These are phyloP conservation scores for Sipha flava DNA, from an alignment of 1,140 invertebrate species.

Conservation along the genomic window DNA sequence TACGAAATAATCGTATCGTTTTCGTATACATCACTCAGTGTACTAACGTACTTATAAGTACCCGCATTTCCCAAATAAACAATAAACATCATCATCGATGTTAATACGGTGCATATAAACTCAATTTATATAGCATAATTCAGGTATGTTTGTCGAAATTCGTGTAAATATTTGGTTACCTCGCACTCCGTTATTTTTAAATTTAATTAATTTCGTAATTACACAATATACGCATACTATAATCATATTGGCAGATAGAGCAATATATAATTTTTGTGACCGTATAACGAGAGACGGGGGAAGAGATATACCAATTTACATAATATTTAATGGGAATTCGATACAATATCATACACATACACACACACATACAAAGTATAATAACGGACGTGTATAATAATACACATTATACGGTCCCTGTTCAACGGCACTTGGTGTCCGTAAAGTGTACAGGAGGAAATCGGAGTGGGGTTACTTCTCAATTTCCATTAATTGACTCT, in stretches of 20 bases:
- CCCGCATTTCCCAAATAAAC: too few species aligned
- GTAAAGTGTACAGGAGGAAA: too few species aligned
- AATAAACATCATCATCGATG: too few species aligned
- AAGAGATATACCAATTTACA: neutral
- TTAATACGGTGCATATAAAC: too few species aligned
- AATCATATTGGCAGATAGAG: neutral
- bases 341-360: neutral
- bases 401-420: too few species aligned
- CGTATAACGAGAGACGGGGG: neutral
- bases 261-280: neutral
- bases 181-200: neutral
- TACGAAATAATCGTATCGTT: too few species aligned
- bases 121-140: too few species aligned
- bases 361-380: neutral
- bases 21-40: too few species aligned
- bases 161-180: neutral
- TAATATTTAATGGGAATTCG: neutral
- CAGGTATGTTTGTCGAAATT: neutral
- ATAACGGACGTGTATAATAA: too few species aligned
- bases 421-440: too few species aligned
- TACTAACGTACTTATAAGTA: too few species aligned
- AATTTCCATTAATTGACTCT: neutral
- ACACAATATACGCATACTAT: too few species aligned
- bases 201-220: constrained; percentile 1
- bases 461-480: neutral